phyloP scores from a whole-genome alignment of 2,797 vertebrate species.

The Dallia pectoralis region DNA sequence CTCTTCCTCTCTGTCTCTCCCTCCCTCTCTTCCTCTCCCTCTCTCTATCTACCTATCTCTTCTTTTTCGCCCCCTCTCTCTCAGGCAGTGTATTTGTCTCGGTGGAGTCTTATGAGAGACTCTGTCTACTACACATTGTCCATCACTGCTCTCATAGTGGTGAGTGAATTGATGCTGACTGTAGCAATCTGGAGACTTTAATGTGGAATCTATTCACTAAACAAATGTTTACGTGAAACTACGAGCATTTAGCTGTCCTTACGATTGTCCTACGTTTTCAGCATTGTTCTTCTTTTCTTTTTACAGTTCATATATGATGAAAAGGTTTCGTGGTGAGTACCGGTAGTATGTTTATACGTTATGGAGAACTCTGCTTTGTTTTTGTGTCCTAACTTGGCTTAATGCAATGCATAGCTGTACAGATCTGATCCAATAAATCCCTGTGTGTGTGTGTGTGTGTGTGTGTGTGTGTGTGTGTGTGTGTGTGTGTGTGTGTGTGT shows the following conservation, averaged over 20 bases:
- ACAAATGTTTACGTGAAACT: background rate
- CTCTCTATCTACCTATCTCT: too few relatives aligned
- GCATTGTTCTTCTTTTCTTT: constrained; percentile 29
- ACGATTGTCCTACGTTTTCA: background rate
- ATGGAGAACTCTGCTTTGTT: too few relatives aligned
- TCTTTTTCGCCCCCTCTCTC: constrained; percentile 14
- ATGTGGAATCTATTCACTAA: background rate
- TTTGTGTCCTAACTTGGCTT: too few relatives aligned
- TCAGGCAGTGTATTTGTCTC: constrained; percentile 85
- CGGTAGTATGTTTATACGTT: background rate
- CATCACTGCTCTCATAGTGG: constrained; percentile 90
- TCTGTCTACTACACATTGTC: constrained; percentile 90
- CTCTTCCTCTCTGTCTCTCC: constrained; percentile 7
- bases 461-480: constrained; percentile 54
- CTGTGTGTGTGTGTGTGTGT: constrained; percentile 49
- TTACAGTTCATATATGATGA: constrained; percentile 95
- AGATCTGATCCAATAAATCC: background rate
- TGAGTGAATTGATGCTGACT: constrained; percentile 61
- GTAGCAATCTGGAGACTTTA: background rate
- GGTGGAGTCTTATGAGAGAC: constrained; percentile 92
- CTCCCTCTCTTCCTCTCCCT: constrained; percentile 8
- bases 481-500: constrained; percentile 54
- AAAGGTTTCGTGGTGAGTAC: constrained; percentile 91
- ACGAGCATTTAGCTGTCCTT: background rate
- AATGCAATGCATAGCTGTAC: background rate